phyloP scores from a whole-genome alignment of 2,888 invertebrate species.

The Leptopterna dolabrata region DNA sequence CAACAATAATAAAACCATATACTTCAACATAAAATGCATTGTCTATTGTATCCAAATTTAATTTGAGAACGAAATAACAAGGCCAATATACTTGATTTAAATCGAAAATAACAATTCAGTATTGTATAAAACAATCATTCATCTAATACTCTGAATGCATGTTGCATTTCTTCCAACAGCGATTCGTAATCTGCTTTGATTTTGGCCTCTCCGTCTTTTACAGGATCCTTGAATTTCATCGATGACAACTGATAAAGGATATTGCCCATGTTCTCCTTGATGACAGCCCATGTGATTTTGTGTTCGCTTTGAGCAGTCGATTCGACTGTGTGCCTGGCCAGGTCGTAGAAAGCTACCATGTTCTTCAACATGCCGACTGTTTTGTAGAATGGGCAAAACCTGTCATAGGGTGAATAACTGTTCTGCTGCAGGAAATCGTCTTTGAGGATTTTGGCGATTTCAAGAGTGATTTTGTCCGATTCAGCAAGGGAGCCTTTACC shows the following conservation, averaged over 20 bases:
- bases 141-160: slow-evolving; percentile 97
- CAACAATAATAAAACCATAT: too few relatives aligned
- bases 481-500: slow-evolving; percentile 99
- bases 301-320: slow-evolving; percentile 98
- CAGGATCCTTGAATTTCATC: slow-evolving; percentile 99
- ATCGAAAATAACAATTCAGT: too few relatives aligned
- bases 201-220: slow-evolving; percentile 97
- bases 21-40: too few relatives aligned
- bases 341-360: slow-evolving; percentile 98
- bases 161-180: slow-evolving; percentile 95
- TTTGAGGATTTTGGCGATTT: slow-evolving; percentile 97
- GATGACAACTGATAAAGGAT: slow-evolving; percentile 96
- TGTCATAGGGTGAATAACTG: slow-evolving; percentile 92
- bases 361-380: slow-evolving; percentile 99
- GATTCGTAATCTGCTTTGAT: slow-evolving; percentile 98
- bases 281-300: slow-evolving; percentile 98
- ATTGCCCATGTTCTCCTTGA: slow-evolving; percentile 96
- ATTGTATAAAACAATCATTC: slow-evolving; percentile 78
- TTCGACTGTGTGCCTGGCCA: slow-evolving; percentile 97
- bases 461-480: slow-evolving; percentile 98
- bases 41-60: too few relatives aligned
- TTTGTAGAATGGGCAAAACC: slow-evolving; percentile 99
- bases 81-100: too few relatives aligned
- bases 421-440: slow-evolving; percentile 99
- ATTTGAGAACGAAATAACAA: too few relatives aligned